A percentile compares a stretch with the other conserved stretches of the same genome.
Conservation (phyloP, 2,113 vertebrate species). For the Seriola aureovittata region DNA sequence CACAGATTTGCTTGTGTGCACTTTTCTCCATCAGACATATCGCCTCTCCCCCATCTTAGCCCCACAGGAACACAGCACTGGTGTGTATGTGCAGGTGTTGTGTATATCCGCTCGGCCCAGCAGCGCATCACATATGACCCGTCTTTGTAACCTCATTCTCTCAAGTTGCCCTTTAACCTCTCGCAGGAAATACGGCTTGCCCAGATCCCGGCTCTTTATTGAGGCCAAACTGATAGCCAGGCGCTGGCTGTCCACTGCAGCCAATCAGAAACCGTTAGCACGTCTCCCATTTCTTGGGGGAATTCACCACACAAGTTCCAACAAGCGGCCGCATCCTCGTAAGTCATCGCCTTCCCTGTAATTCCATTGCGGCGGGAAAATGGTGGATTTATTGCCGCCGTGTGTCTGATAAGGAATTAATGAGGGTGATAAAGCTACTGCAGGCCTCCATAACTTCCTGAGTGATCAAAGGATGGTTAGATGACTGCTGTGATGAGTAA, state of each 20-base stretch:
- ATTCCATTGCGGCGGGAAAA: conserved; percentile 19
- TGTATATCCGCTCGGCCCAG: not conserved
- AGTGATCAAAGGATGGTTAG: conserved; percentile 53
- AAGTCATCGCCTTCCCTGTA: conserved; percentile 50
- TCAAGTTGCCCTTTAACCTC: conserved; percentile 27
- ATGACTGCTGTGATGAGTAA: conserved; percentile 58
- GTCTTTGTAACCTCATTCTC: conserved; percentile 21
- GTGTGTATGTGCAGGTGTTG: not conserved
- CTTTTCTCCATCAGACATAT: no score
- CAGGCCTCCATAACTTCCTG: conserved; percentile 48
- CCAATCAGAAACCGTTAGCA: conserved; percentile 1
- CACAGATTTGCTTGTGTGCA: no score
- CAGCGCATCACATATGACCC: conserved; percentile 16
- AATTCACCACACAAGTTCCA: conserved; percentile 4
- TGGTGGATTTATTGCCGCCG: conserved; percentile 37
- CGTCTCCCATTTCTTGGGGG: not conserved
- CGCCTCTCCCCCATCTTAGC: no score
- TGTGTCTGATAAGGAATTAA: conserved; percentile 61
- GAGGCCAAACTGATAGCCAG: not conserved
- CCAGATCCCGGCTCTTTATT: not conserved
- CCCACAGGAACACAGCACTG: no score
- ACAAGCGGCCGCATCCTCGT: conserved; percentile 50
- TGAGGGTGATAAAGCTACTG: conserved; percentile 63
- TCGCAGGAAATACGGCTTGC: conserved; percentile 21
- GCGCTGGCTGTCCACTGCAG: conserved; percentile 1